Evolutionary conservation across 2,113 vertebrate genomes (phyloP).

Genomic region (Boulengeromyrus knoepffleri): DNA sequence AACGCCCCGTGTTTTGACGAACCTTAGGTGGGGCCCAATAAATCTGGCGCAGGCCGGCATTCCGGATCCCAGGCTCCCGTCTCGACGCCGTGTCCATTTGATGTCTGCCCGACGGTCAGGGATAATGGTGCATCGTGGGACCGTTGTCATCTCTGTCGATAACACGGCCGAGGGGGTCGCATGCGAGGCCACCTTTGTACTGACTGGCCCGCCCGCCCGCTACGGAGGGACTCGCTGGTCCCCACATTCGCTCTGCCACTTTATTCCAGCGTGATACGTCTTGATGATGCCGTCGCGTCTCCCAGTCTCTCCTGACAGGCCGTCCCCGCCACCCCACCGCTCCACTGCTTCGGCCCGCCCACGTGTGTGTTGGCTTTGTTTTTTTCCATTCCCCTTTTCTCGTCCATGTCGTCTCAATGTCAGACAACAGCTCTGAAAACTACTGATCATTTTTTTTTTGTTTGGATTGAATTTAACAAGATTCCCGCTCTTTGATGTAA

Average conservation of each 20-base stretch:
- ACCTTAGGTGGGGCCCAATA: conserved; percentile 80
- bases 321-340: conserved; percentile 59
- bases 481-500: conserved; percentile 80
- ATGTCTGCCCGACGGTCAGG: conserved; percentile 89
- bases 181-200: conserved; percentile 82
- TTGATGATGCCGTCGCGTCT: conserved; percentile 74
- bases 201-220: conserved; percentile 56
- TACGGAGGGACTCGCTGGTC: conserved; percentile 70
- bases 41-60: conserved; percentile 68
- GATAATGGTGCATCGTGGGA: conserved; percentile 99
- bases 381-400: conserved; percentile 49
- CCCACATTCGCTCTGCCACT: conserved; percentile 71
- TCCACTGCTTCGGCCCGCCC: conserved; percentile 42
- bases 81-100: conserved; percentile 85
- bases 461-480: conserved; percentile 77
- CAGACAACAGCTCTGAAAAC: conserved; percentile 76
- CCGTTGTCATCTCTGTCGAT: conserved; percentile 98
- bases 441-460: conserved; percentile 63
- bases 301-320: conserved; percentile 62
- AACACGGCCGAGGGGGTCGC: conserved; percentile 74
- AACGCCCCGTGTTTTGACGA: conserved; percentile 86
- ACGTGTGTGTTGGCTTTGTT: conserved; percentile 45
- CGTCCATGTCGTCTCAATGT: conserved; percentile 68
- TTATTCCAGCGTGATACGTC: conserved; percentile 77
- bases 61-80: conserved; percentile 59